Base-by-base conservation (phyloP, 2,113 vertebrate genomes). In the Coracopsis vasa region DNA sequence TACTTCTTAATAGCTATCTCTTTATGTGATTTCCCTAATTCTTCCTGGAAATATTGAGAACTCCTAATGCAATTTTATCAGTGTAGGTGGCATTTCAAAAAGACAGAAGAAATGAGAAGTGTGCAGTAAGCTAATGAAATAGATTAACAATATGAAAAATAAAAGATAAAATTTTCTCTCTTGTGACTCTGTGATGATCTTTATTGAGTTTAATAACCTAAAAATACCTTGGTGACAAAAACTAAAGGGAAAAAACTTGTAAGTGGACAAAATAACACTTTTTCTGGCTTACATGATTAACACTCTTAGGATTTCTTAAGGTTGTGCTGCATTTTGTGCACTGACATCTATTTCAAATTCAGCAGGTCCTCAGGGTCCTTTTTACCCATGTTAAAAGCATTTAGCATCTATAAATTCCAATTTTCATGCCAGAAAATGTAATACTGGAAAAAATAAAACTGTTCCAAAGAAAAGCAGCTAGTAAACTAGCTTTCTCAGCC, bases 61-160 rank as follows among this genome's bases (percentile, higher is more conserved):
- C 81, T 91, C 13, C 17, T 92, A 95, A 87, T 88, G 79, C 54
- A 84, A 95, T 95, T 94, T 94, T 91, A 50, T 80, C 69, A 67
- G 86, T 88, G 92, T 95, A 93, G 96, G 97, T 94, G 95, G 94
- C 51, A 87, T 95, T 95, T 96, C 61, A 88, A 96, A 91, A 89
- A 96, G 86, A 37, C 28, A 88, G 70, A 88, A 94, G 44, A 96
- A 92, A 88, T 72, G 47, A 81, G 44, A 84, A 91, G 47, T 62
- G 61, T 90, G 48, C 44, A 56, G 65, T 80, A 74, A 69, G 56
- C 35, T 91, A 96, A 95, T 87, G 70, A 94, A 92, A 91, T 47
- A 41, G 31, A 84, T 94, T 75, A 87, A 89, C 12, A 48, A 33
- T 48, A 51, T 58, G 41, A 72, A 77, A 89, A 96, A 72, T 16